phyloP scores from a whole-genome alignment of 2,797 vertebrate genomes.

The Notolabrus celidotus region DNA sequence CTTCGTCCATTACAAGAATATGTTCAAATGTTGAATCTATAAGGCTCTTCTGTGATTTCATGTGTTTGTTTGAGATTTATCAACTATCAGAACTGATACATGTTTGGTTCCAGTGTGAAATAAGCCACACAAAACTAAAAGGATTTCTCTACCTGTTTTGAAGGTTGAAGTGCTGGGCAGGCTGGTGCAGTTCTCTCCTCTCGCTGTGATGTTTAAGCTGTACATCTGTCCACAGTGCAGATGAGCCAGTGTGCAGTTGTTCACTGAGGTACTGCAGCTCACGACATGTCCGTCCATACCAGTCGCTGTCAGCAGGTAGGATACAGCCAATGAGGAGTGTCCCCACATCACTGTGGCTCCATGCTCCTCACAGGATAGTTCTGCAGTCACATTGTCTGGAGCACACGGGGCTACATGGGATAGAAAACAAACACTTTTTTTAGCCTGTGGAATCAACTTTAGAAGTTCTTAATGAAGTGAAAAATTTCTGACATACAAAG shows the following conservation, averaged over 20 bases:
- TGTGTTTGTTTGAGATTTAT: no score
- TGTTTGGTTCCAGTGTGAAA: no score
- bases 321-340: slow-evolving; percentile 66
- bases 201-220: slow-evolving; percentile 70
- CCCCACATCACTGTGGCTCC: slow-evolving; percentile 75
- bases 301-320: slow-evolving; percentile 73
- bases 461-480: no score
- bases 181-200: slow-evolving; percentile 75
- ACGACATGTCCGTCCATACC: slow-evolving; percentile 64
- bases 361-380: slow-evolving; percentile 58
- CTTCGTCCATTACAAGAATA: no score
- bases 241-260: slow-evolving; percentile 72
- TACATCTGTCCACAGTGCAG: slow-evolving; percentile 82
- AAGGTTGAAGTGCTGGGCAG: slow-evolving; percentile 55
- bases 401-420: slow-evolving; percentile 77
- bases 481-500: no score
- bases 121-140: no score
- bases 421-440: background rate
- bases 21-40: no score
- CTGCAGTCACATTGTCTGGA: slow-evolving; percentile 68
- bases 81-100: no score
- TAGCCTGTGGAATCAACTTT: no score
- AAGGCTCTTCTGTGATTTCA: no score
- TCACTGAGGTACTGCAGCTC: slow-evolving; percentile 59
- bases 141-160: slow-evolving; percentile 72